These are phyloP conservation scores for Psephotus haematonotus DNA, from an alignment of 2,113 vertebrate species.

Conservation along the genomic window DNA sequence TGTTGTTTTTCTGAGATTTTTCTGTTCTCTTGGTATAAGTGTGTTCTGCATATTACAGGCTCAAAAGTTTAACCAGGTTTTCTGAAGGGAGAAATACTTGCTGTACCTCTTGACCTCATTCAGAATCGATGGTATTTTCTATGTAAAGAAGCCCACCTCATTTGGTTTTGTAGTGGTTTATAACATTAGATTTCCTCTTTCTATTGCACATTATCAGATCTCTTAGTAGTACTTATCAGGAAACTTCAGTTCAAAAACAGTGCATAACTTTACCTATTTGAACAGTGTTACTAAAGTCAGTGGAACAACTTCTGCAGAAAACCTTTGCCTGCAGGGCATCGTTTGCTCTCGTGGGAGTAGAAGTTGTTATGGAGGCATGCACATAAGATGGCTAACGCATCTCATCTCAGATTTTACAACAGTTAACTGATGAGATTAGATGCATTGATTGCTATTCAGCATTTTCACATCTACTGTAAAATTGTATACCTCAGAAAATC, in stretches of 20 bases:
- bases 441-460: rapidly evolving
- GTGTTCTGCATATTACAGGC: neutral
- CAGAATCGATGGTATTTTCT: neutral
- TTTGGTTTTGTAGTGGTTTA: neutral
- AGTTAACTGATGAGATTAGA: neutral
- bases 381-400: neutral
- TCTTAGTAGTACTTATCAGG: neutral
- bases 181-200: neutral
- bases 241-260: neutral
- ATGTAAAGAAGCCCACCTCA: neutral
- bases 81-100: neutral
- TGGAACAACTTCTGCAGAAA: neutral
- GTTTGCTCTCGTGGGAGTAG: neutral
- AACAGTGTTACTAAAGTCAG: neutral
- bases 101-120: neutral
- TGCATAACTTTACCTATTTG: neutral
- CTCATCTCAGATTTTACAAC: neutral
- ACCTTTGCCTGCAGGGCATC: neutral
- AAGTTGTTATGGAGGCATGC: neutral
- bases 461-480: neutral
- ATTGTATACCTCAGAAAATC: neutral
- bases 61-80: neutral
- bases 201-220: neutral
- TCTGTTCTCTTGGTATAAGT: neutral
- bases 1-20: neutral